Conservation (phyloP, 2,797 vertebrate genomes). For the Lophotriccus pileatus region DNA sequence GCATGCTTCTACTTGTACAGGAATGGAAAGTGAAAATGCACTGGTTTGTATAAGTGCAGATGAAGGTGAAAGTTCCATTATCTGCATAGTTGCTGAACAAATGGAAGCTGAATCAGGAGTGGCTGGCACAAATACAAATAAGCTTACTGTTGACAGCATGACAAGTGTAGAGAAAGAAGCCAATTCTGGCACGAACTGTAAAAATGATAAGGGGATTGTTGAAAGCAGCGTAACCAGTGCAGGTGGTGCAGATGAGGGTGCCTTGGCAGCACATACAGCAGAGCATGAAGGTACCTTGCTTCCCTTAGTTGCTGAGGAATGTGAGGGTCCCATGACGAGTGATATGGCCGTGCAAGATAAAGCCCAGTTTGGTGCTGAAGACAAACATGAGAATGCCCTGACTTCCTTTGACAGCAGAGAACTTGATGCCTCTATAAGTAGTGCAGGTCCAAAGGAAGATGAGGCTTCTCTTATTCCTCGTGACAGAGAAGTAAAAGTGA, state of each 20-base stretch:
- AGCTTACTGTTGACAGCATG: constrained; percentile 55
- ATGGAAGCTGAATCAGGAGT: constrained; percentile 55
- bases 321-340: constrained; percentile 54
- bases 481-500: constrained; percentile 4
- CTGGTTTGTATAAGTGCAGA: constrained; percentile 50
- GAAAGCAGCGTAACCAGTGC: constrained; percentile 76
- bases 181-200: constrained; percentile 32
- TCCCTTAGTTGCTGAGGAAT: constrained; percentile 35
- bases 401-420: constrained; percentile 46
- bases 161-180: neutral
- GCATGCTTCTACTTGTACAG: constrained; percentile 65
- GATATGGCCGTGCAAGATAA: constrained; percentile 27
- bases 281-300: neutral
- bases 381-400: constrained; percentile 23
- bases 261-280: neutral
- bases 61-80: constrained; percentile 44
- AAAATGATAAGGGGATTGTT: constrained; percentile 66
- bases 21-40: constrained; percentile 49
- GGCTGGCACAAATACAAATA: neutral
- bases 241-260: constrained; percentile 5
- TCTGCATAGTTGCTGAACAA: constrained; percentile 35
- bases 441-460: neutral
- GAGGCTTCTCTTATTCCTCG: neutral
- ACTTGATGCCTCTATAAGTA: constrained; percentile 32
- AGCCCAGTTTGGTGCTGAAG: neutral